These are phyloP conservation scores for Lasiurus borealis DNA, from an alignment of 2,113 vertebrate species.

Conservation along the genomic window DNA sequence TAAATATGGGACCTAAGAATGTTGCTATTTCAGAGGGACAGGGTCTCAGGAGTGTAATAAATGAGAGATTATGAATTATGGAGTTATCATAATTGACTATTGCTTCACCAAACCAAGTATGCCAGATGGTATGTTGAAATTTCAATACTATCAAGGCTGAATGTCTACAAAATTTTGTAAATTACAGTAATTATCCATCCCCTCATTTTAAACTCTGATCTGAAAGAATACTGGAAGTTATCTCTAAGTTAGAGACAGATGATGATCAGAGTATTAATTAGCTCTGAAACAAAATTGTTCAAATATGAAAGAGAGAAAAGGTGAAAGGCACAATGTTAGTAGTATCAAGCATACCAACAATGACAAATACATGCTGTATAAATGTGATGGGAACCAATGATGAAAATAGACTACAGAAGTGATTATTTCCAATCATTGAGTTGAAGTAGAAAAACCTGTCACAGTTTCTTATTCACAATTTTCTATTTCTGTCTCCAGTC, in stretches of 20 bases:
- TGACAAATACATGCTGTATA: accelerated
- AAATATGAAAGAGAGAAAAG: background rate
- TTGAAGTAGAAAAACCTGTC: background rate
- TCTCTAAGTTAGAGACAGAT: background rate
- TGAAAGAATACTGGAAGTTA: background rate
- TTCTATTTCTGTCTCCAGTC: background rate
- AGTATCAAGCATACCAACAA: no score
- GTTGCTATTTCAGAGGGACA: background rate
- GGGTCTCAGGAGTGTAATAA: background rate
- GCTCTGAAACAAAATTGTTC: background rate
- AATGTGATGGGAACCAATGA: background rate
- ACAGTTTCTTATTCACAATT: background rate
- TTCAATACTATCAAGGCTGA: background rate
- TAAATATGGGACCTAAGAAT: background rate
- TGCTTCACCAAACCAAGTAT: background rate
- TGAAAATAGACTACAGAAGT: background rate
- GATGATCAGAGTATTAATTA: background rate
- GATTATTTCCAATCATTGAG: background rate
- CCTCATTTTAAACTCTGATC: background rate
- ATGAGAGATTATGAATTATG: background rate
- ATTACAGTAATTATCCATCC: background rate
- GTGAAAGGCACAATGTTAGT: background rate
- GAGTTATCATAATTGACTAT: background rate
- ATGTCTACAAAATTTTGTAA: background rate
- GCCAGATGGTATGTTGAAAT: background rate